A percentile compares a stretch with the other conserved stretches of the same genome.
phyloP scores from a whole-genome alignment of 1,140 invertebrate species.

The Epicauta chinensis region DNA sequence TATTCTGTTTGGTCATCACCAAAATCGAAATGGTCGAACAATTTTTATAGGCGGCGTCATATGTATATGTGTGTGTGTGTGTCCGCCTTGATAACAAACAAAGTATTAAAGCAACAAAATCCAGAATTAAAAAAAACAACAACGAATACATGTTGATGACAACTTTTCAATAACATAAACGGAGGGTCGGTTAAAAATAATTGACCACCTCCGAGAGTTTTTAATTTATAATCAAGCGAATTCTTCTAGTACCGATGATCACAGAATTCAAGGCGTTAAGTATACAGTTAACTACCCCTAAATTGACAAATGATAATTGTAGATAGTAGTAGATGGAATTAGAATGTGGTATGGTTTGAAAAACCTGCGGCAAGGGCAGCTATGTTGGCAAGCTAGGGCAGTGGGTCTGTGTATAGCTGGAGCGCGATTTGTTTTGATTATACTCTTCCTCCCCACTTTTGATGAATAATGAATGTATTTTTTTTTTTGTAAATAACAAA shows the following conservation, averaged over 20 bases:
- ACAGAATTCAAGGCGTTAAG: too few species aligned
- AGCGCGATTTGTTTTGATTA: conserved; percentile 30
- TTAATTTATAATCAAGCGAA: background rate
- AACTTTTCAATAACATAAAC: conserved; percentile 1
- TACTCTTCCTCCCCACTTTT: conserved; percentile 23
- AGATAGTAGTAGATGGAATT: too few species aligned
- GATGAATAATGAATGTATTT: conserved; percentile 32
- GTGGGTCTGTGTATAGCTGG: conserved; percentile 18
- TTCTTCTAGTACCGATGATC: too few species aligned
- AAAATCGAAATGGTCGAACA: conserved; percentile 17
- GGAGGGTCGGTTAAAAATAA: background rate
- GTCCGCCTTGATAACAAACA: conserved; percentile 12
- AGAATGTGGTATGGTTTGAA: too few species aligned
- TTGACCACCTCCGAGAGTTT: background rate
- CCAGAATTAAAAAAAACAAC: conserved; percentile 9
- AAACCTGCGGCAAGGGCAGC: conserved; percentile 20
- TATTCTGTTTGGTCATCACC: conserved; percentile 21
- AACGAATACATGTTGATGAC: background rate
- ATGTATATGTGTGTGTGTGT: too few species aligned
- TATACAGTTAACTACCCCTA: too few species aligned
- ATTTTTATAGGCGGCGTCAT: conserved; percentile 8
- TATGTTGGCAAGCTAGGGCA: conserved; percentile 22
- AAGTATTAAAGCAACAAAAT: conserved; percentile 17
- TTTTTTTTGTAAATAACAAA: conserved; percentile 25
- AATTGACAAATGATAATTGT: too few species aligned